These are phyloP conservation scores for Cerastis leucographa DNA, from an alignment of 2,888 invertebrate genomes.

Conservation along the genomic window DNA sequence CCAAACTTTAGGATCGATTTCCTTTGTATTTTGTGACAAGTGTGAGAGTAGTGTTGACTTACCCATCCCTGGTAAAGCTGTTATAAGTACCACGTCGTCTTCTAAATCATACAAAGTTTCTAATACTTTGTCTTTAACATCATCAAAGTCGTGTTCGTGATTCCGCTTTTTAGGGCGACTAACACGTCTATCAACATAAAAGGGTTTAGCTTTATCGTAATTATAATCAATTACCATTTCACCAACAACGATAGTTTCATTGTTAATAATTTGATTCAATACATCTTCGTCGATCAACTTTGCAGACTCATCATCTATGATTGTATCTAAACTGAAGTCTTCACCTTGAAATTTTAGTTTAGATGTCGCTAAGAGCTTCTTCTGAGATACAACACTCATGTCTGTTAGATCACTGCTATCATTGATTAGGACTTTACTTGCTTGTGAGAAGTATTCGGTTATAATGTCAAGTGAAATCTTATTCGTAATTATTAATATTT, in stretches of 20 bases:
- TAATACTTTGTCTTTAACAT: not conserved
- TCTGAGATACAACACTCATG: constrained; percentile 39
- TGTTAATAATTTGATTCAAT: constrained; percentile 35
- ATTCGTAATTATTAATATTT: constrained; percentile 10
- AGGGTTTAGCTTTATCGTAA: constrained; percentile 32
- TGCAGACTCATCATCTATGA: constrained; percentile 29
- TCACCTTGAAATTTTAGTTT: constrained; percentile 44
- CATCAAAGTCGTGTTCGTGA: not conserved
- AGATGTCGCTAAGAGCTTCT: constrained; percentile 20
- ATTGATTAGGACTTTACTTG: constrained; percentile 10
- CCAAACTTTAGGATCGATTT: constrained; percentile 44
- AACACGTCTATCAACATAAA: constrained; percentile 41
- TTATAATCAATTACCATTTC: not conserved
- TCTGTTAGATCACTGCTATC: constrained; percentile 30
- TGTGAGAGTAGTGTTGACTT: constrained; percentile 45
- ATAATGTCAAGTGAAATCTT: not conserved
- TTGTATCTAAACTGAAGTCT: constrained; percentile 31
- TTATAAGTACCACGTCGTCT: constrained; percentile 32
- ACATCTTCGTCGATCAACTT: constrained; percentile 29
- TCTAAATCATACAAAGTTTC: constrained; percentile 2
- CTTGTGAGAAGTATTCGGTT: constrained; percentile 4
- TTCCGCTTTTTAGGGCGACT: not conserved
- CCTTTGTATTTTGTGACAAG: constrained; percentile 42
- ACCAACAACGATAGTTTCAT: constrained; percentile 30
- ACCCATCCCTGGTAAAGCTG: constrained; percentile 57